Conservation (phyloP, 2,113 vertebrate species). For the Lagopus muta region DNA sequence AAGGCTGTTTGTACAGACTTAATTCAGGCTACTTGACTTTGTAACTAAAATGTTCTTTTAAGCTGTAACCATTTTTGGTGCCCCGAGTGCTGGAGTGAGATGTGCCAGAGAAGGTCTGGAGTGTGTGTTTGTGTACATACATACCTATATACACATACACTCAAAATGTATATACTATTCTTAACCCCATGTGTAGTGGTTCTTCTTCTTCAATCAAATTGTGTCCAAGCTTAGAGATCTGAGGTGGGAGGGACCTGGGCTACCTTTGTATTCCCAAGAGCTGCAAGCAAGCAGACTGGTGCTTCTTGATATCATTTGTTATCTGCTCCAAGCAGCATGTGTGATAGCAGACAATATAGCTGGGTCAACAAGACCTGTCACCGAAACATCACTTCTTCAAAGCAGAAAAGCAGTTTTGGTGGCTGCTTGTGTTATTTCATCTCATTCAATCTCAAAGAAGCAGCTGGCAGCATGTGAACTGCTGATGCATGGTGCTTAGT, state of each 20-base stretch:
- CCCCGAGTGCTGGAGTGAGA: neutral
- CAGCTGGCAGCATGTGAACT: neutral
- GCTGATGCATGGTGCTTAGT: neutral
- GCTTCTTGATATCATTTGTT: too few relatives aligned
- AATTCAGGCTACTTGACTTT: neutral
- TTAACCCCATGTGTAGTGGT: neutral
- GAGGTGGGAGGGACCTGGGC: neutral
- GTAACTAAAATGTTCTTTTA: neutral
- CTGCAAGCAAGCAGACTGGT: fast-evolving
- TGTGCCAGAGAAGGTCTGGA: neutral
- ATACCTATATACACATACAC: neutral
- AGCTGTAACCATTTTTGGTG: neutral
- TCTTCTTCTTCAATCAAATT: neutral
- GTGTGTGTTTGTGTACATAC: neutral
- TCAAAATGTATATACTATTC: neutral
- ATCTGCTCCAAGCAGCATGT: fast-evolving
- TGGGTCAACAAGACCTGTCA: neutral
- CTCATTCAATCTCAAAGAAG: neutral
- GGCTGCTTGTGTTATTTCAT: neutral
- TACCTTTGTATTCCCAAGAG: neutral
- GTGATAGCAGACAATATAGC: fast-evolving
- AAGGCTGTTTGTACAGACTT: neutral
- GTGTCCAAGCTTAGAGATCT: neutral
- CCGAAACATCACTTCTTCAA: neutral
- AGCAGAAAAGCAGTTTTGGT: neutral